A percentile compares a stretch with the other conserved stretches of the same genome.
Evolutionary conservation across 2,888 invertebrate genomes (phyloP).

Genomic region (Eristalis arbustorum): DNA sequence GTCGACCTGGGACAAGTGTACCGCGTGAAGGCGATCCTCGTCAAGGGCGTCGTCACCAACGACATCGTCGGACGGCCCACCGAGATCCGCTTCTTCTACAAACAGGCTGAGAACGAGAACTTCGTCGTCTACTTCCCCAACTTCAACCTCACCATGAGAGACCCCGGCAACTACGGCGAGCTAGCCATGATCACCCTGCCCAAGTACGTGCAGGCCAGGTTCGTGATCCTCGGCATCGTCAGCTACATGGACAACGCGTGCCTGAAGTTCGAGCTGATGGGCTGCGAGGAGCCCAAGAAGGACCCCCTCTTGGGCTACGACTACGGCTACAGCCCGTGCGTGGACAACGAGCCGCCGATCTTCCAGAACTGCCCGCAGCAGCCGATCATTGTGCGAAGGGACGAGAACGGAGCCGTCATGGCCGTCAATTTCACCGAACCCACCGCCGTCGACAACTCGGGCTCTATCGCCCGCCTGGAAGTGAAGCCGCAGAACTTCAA

Average conservation of each 20-base stretch:
- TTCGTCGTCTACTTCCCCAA: slow-evolving; percentile 98
- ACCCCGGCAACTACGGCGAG: slow-evolving; percentile 98
- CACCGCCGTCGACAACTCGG: slow-evolving; percentile 96
- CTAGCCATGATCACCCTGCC: slow-evolving; percentile 97
- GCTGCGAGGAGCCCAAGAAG: slow-evolving; percentile 92
- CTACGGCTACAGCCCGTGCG: slow-evolving; percentile 95
- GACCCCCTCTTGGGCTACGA: slow-evolving; percentile 95
- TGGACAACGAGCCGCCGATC: slow-evolving; percentile 96
- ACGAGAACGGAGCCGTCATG: slow-evolving; percentile 92
- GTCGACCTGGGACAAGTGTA: slow-evolving; percentile 97
- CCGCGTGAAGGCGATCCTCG: slow-evolving; percentile 94
- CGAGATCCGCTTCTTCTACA: slow-evolving; percentile 98
- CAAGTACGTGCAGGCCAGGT: slow-evolving; percentile 95
- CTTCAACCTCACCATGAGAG: slow-evolving; percentile 95
- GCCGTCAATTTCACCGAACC: slow-evolving; percentile 97
- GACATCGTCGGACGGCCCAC: slow-evolving; percentile 97
- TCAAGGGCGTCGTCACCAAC: slow-evolving; percentile 96
- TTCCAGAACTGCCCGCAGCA: slow-evolving; percentile 98
- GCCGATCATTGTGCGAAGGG: slow-evolving; percentile 93
- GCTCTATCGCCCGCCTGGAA: slow-evolving; percentile 95
- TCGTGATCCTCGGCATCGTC: slow-evolving; percentile 96
- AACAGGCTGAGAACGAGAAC: slow-evolving; percentile 95
- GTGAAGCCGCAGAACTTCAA: slow-evolving; percentile 95
- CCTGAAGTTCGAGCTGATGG: slow-evolving; percentile 96
- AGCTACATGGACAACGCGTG: slow-evolving; percentile 98